Percentiles rank a stretch among this genome's conserved stretches.
These are phyloP conservation scores for Ophthalmolycus amberensis DNA, from an alignment of 2,113 vertebrate species.

Conservation along the genomic window DNA sequence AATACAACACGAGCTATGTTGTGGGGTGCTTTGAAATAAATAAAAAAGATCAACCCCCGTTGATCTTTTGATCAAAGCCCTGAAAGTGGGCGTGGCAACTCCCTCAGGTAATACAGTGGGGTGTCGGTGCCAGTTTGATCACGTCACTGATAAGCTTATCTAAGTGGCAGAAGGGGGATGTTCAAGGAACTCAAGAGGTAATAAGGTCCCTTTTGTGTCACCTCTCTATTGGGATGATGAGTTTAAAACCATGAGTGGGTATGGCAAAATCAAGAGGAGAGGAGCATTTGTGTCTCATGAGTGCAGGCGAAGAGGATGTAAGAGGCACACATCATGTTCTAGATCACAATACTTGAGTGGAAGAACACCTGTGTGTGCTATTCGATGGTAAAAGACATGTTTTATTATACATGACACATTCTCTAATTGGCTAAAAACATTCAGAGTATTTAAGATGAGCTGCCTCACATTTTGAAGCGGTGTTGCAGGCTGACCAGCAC, in stretches of 20 bases:
- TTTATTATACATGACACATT: background rate
- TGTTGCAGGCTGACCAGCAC: constrained; percentile 16
- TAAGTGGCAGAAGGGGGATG: constrained; percentile 30
- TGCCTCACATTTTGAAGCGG: constrained; percentile 2
- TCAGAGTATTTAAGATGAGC: background rate
- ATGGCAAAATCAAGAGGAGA: constrained; percentile 45
- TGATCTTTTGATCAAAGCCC: too few species aligned
- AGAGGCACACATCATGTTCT: constrained; percentile 48
- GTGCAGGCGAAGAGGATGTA: constrained; percentile 58
- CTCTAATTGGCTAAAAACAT: background rate
- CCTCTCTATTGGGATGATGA: constrained; percentile 55
- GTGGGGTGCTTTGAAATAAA: constrained; percentile 19
- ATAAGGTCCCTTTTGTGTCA: constrained; percentile 52
- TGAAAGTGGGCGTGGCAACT: constrained; percentile 34
- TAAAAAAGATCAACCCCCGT: constrained; percentile 12
- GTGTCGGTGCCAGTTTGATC: constrained; percentile 31
- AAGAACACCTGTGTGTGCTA: constrained; percentile 21
- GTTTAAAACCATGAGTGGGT: constrained; percentile 59
- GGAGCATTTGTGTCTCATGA: constrained; percentile 46
- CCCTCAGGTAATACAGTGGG: constrained; percentile 36
- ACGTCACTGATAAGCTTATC: constrained; percentile 37
- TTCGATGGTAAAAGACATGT: background rate
- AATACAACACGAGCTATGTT: constrained; percentile 2
- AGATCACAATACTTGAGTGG: constrained; percentile 16
- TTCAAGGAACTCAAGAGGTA: constrained; percentile 29